Evolutionary conservation across 2,113 vertebrate genomes (phyloP), one percentile per base, ranked within the genome.

Genomic region (Athene noctua): DNA sequence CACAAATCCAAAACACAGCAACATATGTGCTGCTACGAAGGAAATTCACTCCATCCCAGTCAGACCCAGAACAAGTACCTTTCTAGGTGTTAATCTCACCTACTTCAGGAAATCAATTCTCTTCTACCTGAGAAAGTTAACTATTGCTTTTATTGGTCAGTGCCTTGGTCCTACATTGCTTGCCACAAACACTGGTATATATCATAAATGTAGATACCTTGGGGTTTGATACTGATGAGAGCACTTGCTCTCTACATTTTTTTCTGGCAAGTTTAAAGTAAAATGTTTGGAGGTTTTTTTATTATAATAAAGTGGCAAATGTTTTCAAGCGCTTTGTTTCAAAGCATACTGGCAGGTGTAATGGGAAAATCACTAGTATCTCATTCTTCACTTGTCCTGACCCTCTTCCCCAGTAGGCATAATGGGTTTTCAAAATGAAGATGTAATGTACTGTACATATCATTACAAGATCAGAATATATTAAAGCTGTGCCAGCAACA

Each of bases 391-490:
- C 20, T 92, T 90, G 38, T 63, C 58, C 74, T 77, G 16, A 71
- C 32, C 61, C 70, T 66, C 30, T 75, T 22, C 51, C 47, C 34
- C 47, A 49, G 57, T 49, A 65, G 34, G 30, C 26, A 67, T 72
- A 95, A 94, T 72, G 30, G 30, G 11, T 82, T 94, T 96, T 78
- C 38, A 83, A 71, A 96, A 79, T 57, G 5, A 80, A 86, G 63
- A 63, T 62, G 17, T n/a, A 94, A 90, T 67, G 42, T 61, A 71
- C 44, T 89, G 20, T 63, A 55, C 47, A 52, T 84, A 84, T 85
- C 68, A 77, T 94, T 88, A 94, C n/a, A 88, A 81, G 58, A 91
- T 77, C 54, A 90, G 81, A 70, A 75, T 62, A 80, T 77, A 83
- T 70, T 82, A 85, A 92, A 85, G 52, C 61, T 91, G 70, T 86